Evolutionary conservation across 2,888 invertebrate species (phyloP).

Genomic region (Tenthredo amoena): DNA sequence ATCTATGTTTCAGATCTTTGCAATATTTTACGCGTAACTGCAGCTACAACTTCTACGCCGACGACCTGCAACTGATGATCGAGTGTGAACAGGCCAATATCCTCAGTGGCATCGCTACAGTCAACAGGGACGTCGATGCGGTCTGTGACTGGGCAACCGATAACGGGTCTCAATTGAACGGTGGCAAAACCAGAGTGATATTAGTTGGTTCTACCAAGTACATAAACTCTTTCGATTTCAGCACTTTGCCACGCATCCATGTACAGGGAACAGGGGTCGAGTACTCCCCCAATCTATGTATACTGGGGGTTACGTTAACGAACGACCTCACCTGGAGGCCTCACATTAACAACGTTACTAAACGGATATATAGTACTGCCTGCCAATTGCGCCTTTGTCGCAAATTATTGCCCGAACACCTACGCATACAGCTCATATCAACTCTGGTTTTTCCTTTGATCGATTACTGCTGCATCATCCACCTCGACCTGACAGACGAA

Average conservation of each 20-base stretch:
- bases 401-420: no score
- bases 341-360: background rate
- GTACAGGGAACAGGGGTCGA: background rate
- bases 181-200: constrained; percentile 5
- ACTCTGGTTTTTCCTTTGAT: no score
- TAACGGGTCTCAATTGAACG: background rate
- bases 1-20: background rate
- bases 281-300: background rate
- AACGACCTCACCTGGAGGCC: background rate
- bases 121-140: background rate
- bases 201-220: background rate
- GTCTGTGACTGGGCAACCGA: background rate
- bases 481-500: no score
- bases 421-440: no score
- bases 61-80: background rate
- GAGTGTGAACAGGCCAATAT: background rate
- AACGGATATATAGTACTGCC: background rate
- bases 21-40: background rate
- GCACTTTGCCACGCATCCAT: background rate
- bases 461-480: no score
- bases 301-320: background rate
- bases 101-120: background rate
- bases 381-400: no score
- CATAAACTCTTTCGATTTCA: background rate
- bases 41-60: background rate